Base-by-base conservation (phyloP, 2,797 vertebrate species). In the Knipowitschia caucasica region DNA sequence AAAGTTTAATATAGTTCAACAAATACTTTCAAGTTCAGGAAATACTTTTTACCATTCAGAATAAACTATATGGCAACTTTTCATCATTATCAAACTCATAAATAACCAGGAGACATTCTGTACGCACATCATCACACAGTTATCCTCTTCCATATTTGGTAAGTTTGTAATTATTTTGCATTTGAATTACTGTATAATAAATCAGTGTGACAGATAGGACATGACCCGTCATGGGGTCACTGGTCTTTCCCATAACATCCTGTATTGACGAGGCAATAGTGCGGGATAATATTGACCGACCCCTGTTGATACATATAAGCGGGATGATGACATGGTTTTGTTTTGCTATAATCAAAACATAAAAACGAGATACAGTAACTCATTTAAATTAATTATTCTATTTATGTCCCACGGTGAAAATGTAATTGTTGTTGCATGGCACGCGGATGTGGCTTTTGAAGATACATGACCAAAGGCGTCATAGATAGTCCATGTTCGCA, bases 381-480 rank as follows among this genome's bases (percentile, higher is more conserved):
- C 21, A 25, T 42, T 23, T 15, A 42, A 15, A 44, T 9, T 8
- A 15, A 44, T 26, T 15, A 26, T 26, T n/a, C 14, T 7, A 5
- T n/a, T n/a, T 44, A 8, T 10, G 12, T 42, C 20, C 39, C 21
- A 14, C 2, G 15, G 29, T 24, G 40, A 7, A 53, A 60, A 50
- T 40, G 17, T 39, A 50, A 53, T 51, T 23, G 25, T 38, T 39
- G 46, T 34, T 30, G 31, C 11, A 47, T 7, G 5, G n/a, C 9
- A 30, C 29, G 24, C 11, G 27, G 26, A 42, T 43, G 15, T 39
- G n/a, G 30, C 61, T 54, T 64, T 42, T 54, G 6, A 55, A 34
- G 47, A 49, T 14, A 33, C 5, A 29, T 42, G 23, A 42, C n/a
- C 53, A 56, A 69, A 55, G 29, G 56, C 59, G 56, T 38, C 60